Conservation (phyloP, 1,140 invertebrate genomes). For the Solen grandis region DNA sequence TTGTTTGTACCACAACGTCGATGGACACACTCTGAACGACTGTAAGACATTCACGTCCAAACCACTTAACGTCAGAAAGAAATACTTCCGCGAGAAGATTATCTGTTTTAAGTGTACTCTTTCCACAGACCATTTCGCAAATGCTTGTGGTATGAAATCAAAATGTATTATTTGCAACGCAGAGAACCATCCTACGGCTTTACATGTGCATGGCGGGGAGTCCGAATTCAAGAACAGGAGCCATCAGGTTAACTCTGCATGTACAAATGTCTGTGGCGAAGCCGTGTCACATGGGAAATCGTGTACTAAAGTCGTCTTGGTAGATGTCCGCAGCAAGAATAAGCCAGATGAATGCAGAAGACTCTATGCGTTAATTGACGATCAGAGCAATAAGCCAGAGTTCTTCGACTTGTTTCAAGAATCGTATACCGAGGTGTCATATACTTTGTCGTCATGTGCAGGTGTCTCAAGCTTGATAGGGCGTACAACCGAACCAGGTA, state of each 20-base stretch:
- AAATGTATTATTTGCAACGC: neutral
- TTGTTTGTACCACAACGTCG: neutral
- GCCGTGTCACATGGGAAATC: neutral
- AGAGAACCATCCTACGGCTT: neutral
- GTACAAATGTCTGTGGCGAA: neutral
- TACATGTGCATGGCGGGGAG: neutral
- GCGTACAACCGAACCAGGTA: neutral
- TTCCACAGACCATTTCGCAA: neutral
- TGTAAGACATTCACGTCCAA: neutral
- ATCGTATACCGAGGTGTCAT: neutral
- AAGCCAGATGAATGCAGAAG: neutral
- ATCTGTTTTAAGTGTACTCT: neutral
- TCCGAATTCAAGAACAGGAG: neutral
- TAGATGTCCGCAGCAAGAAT: neutral
- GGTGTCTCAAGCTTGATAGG: neutral
- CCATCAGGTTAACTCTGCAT: neutral
- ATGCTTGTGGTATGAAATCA: neutral
- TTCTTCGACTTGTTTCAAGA: conserved; percentile 21
- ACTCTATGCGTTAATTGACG: conserved; percentile 37
- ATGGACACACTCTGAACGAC: neutral
- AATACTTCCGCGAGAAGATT: neutral
- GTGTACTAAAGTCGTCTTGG: neutral
- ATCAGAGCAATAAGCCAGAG: conserved; percentile 44
- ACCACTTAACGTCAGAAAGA: neutral
- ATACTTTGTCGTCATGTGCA: conserved; percentile 12